phyloP scores from a whole-genome alignment of 2,888 invertebrate genomes.

The Peribatodes rhomboidaria region DNA sequence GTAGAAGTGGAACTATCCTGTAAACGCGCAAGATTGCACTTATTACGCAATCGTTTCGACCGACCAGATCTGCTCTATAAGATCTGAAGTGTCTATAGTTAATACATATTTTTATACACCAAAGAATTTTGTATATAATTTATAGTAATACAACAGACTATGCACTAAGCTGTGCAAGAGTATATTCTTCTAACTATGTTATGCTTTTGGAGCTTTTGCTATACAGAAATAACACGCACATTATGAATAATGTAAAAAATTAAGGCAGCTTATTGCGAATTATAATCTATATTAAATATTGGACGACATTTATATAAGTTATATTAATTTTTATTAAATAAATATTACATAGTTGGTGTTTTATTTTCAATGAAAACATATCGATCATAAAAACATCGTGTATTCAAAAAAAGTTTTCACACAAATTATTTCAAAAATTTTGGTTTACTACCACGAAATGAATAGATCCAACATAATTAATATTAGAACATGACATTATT shows the following conservation, averaged over 20 bases:
- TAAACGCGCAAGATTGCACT: slow-evolving; percentile 81
- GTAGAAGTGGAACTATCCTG: slow-evolving; percentile 79
- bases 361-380: slow-evolving; percentile 52
- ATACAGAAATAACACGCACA: slow-evolving; percentile 63
- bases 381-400: not conserved
- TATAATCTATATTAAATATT: slow-evolving; percentile 56
- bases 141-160: slow-evolving; percentile 64
- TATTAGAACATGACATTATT: slow-evolving; percentile 6
- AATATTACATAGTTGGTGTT: slow-evolving; percentile 61
- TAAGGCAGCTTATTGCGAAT: slow-evolving; percentile 79
- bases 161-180: slow-evolving; percentile 71
- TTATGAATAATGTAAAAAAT: slow-evolving; percentile 64
- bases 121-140: slow-evolving; percentile 82
- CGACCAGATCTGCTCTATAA: slow-evolving; percentile 81
- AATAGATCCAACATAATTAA: not conserved
- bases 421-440: slow-evolving; percentile 7
- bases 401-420: slow-evolving; percentile 24
- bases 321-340: slow-evolving; percentile 79
- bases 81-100: slow-evolving; percentile 83
- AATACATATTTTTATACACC: slow-evolving; percentile 80
- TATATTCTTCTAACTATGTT: slow-evolving; percentile 71
- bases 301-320: slow-evolving; percentile 71
- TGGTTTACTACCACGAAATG: slow-evolving; percentile 5
- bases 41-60: slow-evolving; percentile 82
- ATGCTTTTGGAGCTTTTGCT: slow-evolving; percentile 82